Evolutionary conservation across 2,888 invertebrate species (phyloP), one percentile per base, ranked within the genome.

Genomic region (Sacculina carcini): DNA sequence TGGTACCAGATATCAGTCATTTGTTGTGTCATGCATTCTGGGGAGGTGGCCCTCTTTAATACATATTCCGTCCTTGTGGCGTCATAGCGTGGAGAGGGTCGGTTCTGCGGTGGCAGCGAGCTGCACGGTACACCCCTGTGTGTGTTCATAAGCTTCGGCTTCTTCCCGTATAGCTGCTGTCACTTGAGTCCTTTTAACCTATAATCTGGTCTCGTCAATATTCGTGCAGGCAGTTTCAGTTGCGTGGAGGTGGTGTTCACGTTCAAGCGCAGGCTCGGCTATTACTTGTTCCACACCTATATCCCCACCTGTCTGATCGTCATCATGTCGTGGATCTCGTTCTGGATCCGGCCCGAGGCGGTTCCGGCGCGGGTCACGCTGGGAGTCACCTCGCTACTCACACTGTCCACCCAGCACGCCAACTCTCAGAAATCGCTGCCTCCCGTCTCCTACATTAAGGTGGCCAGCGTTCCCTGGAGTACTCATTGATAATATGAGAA

Each of bases 281-380:
- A 89, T 66, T 87, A 87, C 63, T 71, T 89, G 50, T 87, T 89
- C 69, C 87, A 89, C 67, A 87, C 87, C 0, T 89, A 89, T 64
- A 81, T 89, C 61, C 89, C 89, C 3, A 87, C 87, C n/a, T 87
- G 87, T 64, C 73, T 89, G 61, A 89, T 90, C 60, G 90, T 90
- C 55, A 86, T 89, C 53, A 86, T 89, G 84, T 89, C 87, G 10
- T 65, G 65, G 65, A 63, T 65, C 51, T 62, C 63, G 5, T 65
- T 65, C 56, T 65, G 65, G 65, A 63, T 65, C 54, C 58, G 59
- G 24, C 60, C 60, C 5, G 64, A 64, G 55, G 66, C 67, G 21
- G 64, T 65, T 9, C 67, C 66, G 7, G 67, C 66, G 14, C 58
- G 67, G 28, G 65, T 67, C 48, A 66, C 67, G n/a, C 59, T 67